Evolutionary conservation across 2,797 vertebrate genomes (phyloP).

Genomic region (Sebastes diaconus): DNA sequence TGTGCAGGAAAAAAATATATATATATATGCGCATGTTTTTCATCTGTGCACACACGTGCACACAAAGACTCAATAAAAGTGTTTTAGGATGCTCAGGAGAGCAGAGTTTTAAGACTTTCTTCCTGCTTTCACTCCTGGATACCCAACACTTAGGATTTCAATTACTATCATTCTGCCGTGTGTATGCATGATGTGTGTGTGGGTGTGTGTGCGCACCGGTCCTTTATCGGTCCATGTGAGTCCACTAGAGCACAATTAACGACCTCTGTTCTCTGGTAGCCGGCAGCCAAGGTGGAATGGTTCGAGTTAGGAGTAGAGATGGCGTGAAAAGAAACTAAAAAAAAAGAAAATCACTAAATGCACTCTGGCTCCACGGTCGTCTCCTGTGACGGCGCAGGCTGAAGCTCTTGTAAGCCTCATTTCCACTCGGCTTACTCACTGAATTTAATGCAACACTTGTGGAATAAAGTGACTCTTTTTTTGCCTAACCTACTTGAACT

Average conservation of each 20-base stretch:
- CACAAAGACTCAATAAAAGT: slow-evolving; percentile 73
- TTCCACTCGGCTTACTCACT: slow-evolving; percentile 51
- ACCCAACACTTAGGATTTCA: slow-evolving; percentile 69
- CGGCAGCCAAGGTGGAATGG: slow-evolving; percentile 72
- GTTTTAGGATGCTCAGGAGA: slow-evolving; percentile 81
- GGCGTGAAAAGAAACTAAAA: slow-evolving; percentile 70
- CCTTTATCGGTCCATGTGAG: slow-evolving; percentile 44
- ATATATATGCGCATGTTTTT: slow-evolving; percentile 19
- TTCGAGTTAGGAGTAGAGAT: slow-evolving; percentile 76
- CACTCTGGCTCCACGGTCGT: slow-evolving; percentile 60
- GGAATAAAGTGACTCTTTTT: slow-evolving; percentile 43
- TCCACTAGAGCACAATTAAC: slow-evolving; percentile 62
- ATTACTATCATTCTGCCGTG: slow-evolving; percentile 63
- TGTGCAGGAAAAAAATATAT: slow-evolving; percentile 16
- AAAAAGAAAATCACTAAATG: slow-evolving; percentile 43
- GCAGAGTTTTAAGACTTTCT: slow-evolving; percentile 74
- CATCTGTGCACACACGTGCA: slow-evolving; percentile 20
- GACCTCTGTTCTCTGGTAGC: slow-evolving; percentile 68
- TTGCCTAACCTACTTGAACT: slow-evolving; percentile 26
- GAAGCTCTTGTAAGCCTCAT: slow-evolving; percentile 59
- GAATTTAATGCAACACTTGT: slow-evolving; percentile 61
- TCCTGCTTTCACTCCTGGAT: slow-evolving; percentile 79
- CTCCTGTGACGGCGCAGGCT: slow-evolving; percentile 60
- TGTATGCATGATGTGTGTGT: neutral
- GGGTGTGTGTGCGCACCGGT: neutral